Conservation (phyloP, 2,113 vertebrate genomes). For the Alouatta palliata region DNA sequence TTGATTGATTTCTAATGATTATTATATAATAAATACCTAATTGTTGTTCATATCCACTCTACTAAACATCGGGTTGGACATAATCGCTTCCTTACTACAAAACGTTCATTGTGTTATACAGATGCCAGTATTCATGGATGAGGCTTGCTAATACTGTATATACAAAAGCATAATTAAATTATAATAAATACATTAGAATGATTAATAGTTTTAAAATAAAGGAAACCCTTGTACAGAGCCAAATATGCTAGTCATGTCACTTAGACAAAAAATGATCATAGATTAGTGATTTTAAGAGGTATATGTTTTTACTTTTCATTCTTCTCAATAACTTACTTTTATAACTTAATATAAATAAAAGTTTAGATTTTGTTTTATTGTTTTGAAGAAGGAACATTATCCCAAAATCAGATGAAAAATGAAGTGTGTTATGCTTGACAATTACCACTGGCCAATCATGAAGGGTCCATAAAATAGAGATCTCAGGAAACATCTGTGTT, state of each 20-base stretch:
- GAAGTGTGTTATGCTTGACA: background rate
- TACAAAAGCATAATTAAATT: background rate
- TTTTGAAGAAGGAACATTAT: background rate
- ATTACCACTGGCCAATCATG: background rate
- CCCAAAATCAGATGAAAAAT: background rate
- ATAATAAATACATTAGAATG: background rate
- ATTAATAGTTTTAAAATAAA: background rate
- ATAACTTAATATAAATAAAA: conserved; percentile 11
- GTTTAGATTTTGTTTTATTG: background rate
- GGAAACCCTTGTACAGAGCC: background rate
- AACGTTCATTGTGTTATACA: background rate
- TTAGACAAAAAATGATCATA: background rate
- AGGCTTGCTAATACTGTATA: background rate
- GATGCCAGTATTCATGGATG: background rate
- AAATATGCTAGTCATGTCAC: background rate
- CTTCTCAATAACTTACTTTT: background rate
- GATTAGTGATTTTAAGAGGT: background rate
- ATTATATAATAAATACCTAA: background rate
- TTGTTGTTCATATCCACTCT: background rate
- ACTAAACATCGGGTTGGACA: background rate
- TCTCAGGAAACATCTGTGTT: background rate
- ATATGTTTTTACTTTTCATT: background rate
- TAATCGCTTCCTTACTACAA: background rate
- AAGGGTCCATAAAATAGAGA: background rate
- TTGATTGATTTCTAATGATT: background rate